These are phyloP conservation scores for Petroica traversi DNA, from an alignment of 2,113 vertebrate genomes.

Conservation along the genomic window DNA sequence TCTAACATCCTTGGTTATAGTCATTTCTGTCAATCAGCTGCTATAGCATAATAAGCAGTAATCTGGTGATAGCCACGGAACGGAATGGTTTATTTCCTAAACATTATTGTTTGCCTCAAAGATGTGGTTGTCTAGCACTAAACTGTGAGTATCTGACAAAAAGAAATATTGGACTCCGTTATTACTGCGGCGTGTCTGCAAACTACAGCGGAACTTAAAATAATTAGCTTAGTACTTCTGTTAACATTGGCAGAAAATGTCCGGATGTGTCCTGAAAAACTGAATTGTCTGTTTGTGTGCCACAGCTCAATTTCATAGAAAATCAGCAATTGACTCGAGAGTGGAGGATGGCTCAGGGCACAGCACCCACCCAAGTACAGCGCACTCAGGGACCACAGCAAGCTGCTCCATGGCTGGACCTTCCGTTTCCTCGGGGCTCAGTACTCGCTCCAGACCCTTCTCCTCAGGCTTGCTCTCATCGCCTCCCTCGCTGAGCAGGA, in stretches of 20 bases:
- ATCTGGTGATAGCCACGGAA: background rate
- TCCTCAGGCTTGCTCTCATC: background rate
- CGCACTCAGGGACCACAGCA: slow-evolving; percentile 43
- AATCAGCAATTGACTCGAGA: background rate
- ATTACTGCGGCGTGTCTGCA: background rate
- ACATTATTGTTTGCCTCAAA: background rate
- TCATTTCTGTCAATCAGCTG: rapidly evolving
- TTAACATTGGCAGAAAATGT: background rate
- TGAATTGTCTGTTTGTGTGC: slow-evolving; percentile 17
- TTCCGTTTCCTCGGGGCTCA: slow-evolving; percentile 27
- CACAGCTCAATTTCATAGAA: slow-evolving; percentile 74
- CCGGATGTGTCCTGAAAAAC: background rate
- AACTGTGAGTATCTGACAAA: background rate
- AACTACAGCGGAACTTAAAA: background rate
- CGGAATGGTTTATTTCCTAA: background rate
- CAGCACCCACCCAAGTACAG: background rate
- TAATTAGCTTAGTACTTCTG: background rate
- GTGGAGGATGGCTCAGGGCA: slow-evolving; percentile 37
- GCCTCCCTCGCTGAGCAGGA: background rate
- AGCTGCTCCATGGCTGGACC: background rate
- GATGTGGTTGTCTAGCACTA: background rate
- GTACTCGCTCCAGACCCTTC: background rate
- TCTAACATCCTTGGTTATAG: background rate
- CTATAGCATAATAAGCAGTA: background rate
- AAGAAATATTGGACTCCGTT: background rate